A percentile compares a stretch with the other conserved stretches of the same genome.
Conservation (phyloP, 2,888 invertebrate species). For the Eupithecia subumbrata region DNA sequence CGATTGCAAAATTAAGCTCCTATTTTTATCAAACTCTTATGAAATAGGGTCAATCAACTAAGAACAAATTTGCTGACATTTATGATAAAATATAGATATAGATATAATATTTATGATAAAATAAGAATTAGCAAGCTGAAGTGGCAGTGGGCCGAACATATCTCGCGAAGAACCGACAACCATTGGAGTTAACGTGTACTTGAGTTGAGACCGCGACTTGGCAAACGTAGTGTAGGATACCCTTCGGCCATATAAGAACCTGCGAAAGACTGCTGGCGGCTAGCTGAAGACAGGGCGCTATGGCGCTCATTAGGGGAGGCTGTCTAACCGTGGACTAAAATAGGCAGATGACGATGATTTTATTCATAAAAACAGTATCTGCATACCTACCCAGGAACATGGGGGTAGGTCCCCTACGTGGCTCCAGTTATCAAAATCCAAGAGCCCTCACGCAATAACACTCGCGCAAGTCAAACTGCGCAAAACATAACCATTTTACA, state of each 20-base stretch:
- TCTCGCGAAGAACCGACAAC: too few species aligned
- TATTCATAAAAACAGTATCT: background rate
- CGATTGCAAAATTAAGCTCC: background rate
- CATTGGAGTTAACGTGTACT: too few species aligned
- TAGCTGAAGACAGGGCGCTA: too few species aligned
- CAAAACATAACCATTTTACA: slow-evolving; percentile 48
- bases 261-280: too few species aligned
- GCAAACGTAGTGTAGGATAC: too few species aligned
- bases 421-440: slow-evolving; percentile 12
- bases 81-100: background rate
- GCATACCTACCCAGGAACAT: background rate
- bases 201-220: too few species aligned
- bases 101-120: background rate
- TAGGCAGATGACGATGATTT: too few species aligned
- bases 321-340: too few species aligned
- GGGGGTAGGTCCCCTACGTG: background rate
- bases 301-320: too few species aligned
- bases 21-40: background rate
- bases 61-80: background rate
- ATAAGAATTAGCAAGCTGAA: too few species aligned
- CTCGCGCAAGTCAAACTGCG: slow-evolving; percentile 36
- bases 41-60: background rate
- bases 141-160: too few species aligned
- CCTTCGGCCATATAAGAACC: too few species aligned
- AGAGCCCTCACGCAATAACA: slow-evolving; percentile 38